Conservation (phyloP, 1,140 invertebrate genomes). For the Drosophila kepulauana region DNA sequence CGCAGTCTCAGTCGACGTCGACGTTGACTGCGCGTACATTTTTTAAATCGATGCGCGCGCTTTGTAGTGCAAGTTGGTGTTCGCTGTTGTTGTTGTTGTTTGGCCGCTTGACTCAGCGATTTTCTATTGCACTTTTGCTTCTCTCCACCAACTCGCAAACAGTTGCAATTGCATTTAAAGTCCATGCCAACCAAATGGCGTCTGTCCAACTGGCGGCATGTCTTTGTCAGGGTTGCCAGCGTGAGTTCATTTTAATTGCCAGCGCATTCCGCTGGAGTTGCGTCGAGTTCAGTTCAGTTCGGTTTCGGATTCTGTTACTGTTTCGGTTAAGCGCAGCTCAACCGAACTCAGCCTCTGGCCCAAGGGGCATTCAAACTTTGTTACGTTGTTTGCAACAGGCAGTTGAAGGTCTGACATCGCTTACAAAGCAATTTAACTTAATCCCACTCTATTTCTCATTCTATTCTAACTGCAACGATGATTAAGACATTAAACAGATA, state of each 20-base stretch:
- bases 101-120: conserved; percentile 21
- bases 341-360: neutral
- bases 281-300: neutral
- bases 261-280: conserved; percentile 62
- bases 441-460: neutral
- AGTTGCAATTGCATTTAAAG: conserved; percentile 13
- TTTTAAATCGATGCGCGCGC: conserved; percentile 59
- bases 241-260: conserved; percentile 82
- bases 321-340: too few species aligned
- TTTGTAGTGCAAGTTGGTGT: conserved; percentile 6
- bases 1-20: neutral
- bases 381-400: conserved; percentile 35
- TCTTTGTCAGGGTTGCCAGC: conserved; percentile 81
- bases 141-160: conserved; percentile 24
- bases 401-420: conserved; percentile 30
- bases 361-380: conserved; percentile 42
- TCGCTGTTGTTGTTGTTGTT: conserved; percentile 29
- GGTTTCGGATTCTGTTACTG: neutral
- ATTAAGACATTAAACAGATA: neutral
- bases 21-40: conserved; percentile 9
- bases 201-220: conserved; percentile 51
- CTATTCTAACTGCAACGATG: neutral
- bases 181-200: conserved; percentile 11
- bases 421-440: neutral
- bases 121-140: conserved; percentile 56